Base-by-base conservation (phyloP, 2,113 vertebrate species). In the Eretmochelys imbricata region DNA sequence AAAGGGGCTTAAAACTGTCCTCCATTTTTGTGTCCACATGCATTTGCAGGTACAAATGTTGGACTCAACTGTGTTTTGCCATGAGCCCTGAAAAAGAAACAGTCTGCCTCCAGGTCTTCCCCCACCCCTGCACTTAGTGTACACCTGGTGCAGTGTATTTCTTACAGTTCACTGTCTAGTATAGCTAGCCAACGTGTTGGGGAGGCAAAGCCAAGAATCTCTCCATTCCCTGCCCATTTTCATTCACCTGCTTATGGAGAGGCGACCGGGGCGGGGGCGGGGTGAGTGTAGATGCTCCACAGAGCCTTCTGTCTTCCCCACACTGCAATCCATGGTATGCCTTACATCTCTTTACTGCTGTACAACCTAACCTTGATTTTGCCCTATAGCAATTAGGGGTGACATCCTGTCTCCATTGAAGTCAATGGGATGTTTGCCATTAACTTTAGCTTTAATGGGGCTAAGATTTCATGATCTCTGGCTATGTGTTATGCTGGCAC, bases 181-280 rank as follows among this genome's bases (percentile, higher is more conserved):
- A 10, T 20, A 19, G 35, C 14, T 38, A 3, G 57, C n/a, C 9
- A 38, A 19, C 22, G n/a, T 38, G 35, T 35, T 35, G 17, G 35
- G n/a, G 35, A 35, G 65, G 19, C 9, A 20, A 19, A 72, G 65
- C 17, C 35, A 35, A 72, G 35, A 10, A 72, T 38, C 65, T 72
- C 8, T 72, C 35, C 19, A 38, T 20, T 72, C 17, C 10, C n/a
- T 38, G 16, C 35, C 65, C 19, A 20, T 20, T 72, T 72, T 16
- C 19, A 72, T 72, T 27, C 16, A 46, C 25, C 24, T 38, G 16
- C n/a, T 57, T 27, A 57, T 4, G 17, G 38, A 11, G 57, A 29
- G 57, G 11, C 1, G 11, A 13, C 5, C 10, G 57, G 27, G 10
- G 4, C 16, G 80, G 17, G 10, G 53, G 4, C 1, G 13, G 25